Evolutionary conservation across 2,888 invertebrate genomes (phyloP), one percentile per base, ranked within the genome.

Genomic region (Argyresthia goedartella): DNA sequence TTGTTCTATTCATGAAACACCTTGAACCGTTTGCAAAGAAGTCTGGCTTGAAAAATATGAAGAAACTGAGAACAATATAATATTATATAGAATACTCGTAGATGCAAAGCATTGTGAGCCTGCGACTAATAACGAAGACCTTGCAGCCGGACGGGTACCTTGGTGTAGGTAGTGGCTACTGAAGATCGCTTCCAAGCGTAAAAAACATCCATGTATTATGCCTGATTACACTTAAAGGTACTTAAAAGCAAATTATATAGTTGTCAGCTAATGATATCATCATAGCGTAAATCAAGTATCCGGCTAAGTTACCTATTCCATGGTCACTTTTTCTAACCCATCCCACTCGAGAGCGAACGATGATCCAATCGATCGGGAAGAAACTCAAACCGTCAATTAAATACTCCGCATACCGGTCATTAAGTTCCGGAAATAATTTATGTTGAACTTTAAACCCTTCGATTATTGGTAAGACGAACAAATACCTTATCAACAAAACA

Each of bases 271-370:
- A 72, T 84, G 84, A 85, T 76, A 72, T 84, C 77, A 84, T 81
- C 65, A 57, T 62, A 64, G 58, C 66, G 63, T 66, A 66, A 66
- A 67, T 64, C 65, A 71, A 69, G 77, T 79, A 85, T 82, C 84
- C 84, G 85, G 81, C 76, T 79, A 76, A 66, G 64, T 73, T 71
- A 71, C 71, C 71, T 62, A 73, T 62, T 67, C 67, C 84, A 82
- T 67, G 81, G 85, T 56, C 82, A 80, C 80, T 80, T 84, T 81
- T 85, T 84, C 75, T 74, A 67, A 56, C 55, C 63, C 74, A 71
- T 76, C 74, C 74, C 66, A 69, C 68, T 72, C 59, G 53, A 45
- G 49, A 52, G 51, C 49, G 52, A 59, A 62, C 56, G 69, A 71
- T 71, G 69, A 69, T 66, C 61, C 59, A 65, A 65, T 66, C 61